A percentile compares a stretch with the other conserved stretches of the same genome.
Evolutionary conservation across 2,113 vertebrate species (phyloP).

Genomic region (Rhinolophus ferrumequinum): DNA sequence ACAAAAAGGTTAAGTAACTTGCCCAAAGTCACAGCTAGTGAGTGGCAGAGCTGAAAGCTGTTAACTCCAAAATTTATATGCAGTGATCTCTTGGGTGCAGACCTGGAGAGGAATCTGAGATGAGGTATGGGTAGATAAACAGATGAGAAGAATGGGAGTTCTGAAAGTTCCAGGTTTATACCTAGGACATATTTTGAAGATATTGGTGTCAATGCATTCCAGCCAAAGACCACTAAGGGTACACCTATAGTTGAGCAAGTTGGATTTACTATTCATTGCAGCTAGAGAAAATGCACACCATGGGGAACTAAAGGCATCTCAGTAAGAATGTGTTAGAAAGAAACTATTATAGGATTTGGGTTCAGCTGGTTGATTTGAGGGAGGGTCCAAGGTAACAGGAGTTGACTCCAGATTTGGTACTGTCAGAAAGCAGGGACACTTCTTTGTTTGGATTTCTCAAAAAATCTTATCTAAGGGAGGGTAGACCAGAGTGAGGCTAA

Average conservation of each 20-base stretch:
- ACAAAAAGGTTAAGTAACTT: conserved; percentile 21
- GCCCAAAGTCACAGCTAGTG: neutral
- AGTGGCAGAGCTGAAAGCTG: neutral
- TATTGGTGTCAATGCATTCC: neutral
- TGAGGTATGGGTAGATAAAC: neutral
- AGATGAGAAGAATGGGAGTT: neutral
- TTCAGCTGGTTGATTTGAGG: neutral
- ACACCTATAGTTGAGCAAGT: neutral
- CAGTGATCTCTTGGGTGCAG: neutral
- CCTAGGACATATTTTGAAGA: conserved; percentile 1
- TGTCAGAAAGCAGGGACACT: neutral
- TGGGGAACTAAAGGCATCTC: neutral
- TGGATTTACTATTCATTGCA: neutral
- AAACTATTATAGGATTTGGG: neutral
- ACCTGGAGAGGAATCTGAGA: conserved; percentile 4
- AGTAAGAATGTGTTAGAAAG: neutral
- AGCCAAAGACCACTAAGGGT: neutral
- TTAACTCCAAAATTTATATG: neutral
- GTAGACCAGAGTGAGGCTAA: neutral
- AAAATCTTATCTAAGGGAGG: neutral
- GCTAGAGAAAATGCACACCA: neutral
- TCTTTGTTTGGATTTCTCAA: neutral
- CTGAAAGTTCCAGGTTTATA: neutral
- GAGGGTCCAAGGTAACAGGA: neutral
- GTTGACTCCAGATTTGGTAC: neutral